Percentiles rank a stretch among this genome's conserved stretches.
These are phyloP conservation scores for Hypanus sabinus DNA, from an alignment of 2,113 vertebrate genomes.

Conservation along the genomic window DNA sequence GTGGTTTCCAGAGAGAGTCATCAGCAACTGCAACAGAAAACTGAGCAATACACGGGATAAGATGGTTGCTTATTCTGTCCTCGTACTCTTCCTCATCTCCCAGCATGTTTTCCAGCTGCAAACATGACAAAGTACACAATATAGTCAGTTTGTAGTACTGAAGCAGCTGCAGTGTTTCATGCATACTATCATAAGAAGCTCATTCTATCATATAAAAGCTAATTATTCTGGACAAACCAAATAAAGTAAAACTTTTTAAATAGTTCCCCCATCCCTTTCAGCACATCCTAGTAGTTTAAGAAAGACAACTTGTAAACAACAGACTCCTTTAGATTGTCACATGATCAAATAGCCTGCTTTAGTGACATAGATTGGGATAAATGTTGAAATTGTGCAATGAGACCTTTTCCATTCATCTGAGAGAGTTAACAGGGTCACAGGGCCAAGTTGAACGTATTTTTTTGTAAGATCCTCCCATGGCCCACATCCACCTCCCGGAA, in stretches of 20 bases:
- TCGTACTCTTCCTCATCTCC: slow-evolving; percentile 74
- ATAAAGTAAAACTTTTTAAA: neutral
- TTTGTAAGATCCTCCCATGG: no score
- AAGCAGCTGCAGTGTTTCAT: neutral
- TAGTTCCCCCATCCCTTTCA: no score
- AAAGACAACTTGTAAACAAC: no score
- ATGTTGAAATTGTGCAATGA: no score
- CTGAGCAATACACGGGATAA: slow-evolving; percentile 82
- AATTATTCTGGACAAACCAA: neutral
- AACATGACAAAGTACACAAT: slow-evolving; percentile 1
- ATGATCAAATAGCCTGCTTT: no score
- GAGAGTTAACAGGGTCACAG: no score
- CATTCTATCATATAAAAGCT: neutral
- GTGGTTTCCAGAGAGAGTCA: slow-evolving; percentile 83
- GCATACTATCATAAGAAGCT: neutral
- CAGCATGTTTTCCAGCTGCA: slow-evolving; percentile 77
- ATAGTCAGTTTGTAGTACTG: neutral
- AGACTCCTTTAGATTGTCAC: no score
- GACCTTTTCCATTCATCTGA: no score
- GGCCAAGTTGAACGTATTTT: no score
- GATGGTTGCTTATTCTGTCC: slow-evolving; percentile 61
- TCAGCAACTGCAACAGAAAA: slow-evolving; percentile 80
- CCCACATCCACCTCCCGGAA: no score
- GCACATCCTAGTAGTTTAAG: no score
- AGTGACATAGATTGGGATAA: no score